Evolutionary conservation across 2,888 invertebrate genomes (phyloP).

Genomic region (Drosophila paucipuncta): DNA sequence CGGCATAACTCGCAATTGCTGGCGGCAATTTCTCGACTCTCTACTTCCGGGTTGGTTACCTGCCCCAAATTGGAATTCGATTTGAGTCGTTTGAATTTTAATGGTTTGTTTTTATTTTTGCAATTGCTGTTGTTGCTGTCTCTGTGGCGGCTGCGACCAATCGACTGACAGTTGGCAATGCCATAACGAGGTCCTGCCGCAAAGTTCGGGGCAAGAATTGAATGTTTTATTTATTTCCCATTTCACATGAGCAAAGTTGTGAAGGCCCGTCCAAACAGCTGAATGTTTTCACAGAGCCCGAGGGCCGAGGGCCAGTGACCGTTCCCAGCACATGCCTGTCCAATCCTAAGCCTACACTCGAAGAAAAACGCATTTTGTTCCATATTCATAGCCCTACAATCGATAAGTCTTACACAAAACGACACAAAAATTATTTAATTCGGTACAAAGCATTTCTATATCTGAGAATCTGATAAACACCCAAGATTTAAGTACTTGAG

Average conservation of each 20-base stretch:
- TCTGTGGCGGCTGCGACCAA: not conserved
- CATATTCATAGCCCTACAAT: not conserved
- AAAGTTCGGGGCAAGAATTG: not conserved
- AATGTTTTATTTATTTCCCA: slow-evolving; percentile 36
- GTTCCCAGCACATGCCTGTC: not conserved
- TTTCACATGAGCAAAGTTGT: slow-evolving; percentile 1
- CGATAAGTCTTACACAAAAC: not conserved
- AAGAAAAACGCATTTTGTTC: not conserved
- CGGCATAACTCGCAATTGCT: slow-evolving; percentile 23
- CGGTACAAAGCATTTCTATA: not conserved
- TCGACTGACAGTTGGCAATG: slow-evolving; percentile 6
- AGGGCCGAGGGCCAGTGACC: not conserved
- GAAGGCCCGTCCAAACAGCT: slow-evolving; percentile 36
- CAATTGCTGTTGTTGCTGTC: slow-evolving; percentile 12
- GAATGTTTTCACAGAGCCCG: slow-evolving; percentile 28
- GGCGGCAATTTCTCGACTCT: not conserved
- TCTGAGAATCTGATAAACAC: not conserved
- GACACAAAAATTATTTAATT: not conserved
- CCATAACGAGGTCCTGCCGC: not conserved
- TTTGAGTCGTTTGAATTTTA: slow-evolving; percentile 1
- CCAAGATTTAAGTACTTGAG: not conserved
- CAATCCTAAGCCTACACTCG: not conserved
- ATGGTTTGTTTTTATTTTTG: not conserved
- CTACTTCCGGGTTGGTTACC: slow-evolving; percentile 14
- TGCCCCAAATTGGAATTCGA: slow-evolving; percentile 1